Percentiles rank a stretch among this genome's conserved stretches.
Evolutionary conservation across 2,113 vertebrate species (phyloP).

Genomic region (Sigmodon hispidus): DNA sequence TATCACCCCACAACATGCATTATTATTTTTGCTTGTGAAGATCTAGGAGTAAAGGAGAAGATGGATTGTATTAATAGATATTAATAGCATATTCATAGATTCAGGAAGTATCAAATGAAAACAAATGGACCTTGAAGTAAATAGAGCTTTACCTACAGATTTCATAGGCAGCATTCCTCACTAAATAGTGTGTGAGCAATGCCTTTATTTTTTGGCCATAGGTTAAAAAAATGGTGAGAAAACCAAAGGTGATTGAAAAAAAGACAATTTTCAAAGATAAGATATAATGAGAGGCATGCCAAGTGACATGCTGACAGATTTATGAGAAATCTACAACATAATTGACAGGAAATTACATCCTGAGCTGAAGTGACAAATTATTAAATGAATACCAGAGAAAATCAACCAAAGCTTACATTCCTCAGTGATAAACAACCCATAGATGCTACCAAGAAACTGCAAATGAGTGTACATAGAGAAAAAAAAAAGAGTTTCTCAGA

Average conservation of each 20-base stretch:
- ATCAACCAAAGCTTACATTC: slow-evolving; percentile 79
- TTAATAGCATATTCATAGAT: neutral
- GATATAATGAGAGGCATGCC: slow-evolving; percentile 70
- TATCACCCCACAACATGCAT: too few species aligned
- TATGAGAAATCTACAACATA: slow-evolving; percentile 79
- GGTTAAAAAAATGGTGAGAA: slow-evolving; percentile 64
- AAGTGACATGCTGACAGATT: slow-evolving; percentile 76
- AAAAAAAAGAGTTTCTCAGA: slow-evolving; percentile 38
- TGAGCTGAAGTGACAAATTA: slow-evolving; percentile 78
- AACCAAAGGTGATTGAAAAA: slow-evolving; percentile 72
- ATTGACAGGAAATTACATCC: slow-evolving; percentile 82
- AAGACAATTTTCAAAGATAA: slow-evolving; percentile 63
- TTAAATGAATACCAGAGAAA: slow-evolving; percentile 79
- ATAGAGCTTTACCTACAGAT: too few species aligned
- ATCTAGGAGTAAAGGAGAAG: neutral
- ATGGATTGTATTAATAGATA: neutral
- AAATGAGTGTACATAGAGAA: slow-evolving; percentile 42
- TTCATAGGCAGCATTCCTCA: neutral
- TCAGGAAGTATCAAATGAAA: neutral
- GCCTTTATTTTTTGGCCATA: neutral
- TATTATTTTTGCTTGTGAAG: slow-evolving; percentile 54
- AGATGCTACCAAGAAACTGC: slow-evolving; percentile 54
- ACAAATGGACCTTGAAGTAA: neutral
- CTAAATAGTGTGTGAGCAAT: neutral
- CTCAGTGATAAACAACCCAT: slow-evolving; percentile 71